phyloP scores from a whole-genome alignment of 64 coral and sea anemone species.

The Catalaphyllia jardinei region DNA sequence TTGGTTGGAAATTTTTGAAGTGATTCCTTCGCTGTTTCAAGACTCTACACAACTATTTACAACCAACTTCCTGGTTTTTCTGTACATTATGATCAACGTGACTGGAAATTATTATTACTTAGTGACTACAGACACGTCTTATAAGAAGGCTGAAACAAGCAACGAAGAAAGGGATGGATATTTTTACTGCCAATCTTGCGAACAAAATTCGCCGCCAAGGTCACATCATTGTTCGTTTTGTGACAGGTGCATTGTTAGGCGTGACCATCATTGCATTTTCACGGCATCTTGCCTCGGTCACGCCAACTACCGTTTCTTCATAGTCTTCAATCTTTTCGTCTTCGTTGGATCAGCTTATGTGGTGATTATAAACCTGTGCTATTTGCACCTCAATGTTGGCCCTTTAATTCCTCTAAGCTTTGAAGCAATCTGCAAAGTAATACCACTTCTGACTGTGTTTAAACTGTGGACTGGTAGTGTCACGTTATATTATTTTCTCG shows the following conservation, averaged over 20 bases:
- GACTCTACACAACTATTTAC: constrained; percentile 9
- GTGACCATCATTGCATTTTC: constrained; percentile 91
- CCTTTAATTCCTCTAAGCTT: constrained; percentile 76
- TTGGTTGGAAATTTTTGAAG: constrained; percentile 52
- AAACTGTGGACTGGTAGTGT: constrained; percentile 80
- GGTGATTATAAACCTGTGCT: constrained; percentile 65
- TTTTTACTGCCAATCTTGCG: constrained; percentile 86
- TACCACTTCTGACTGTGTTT: constrained; percentile 79
- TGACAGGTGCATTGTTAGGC: constrained; percentile 67
- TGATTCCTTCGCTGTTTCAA: constrained; percentile 66
- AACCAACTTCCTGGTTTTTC: constrained; percentile 30
- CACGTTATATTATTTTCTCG: constrained; percentile 55
- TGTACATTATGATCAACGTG: constrained; percentile 62
- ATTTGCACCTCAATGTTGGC: constrained; percentile 54
- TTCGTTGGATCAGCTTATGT: constrained; percentile 52
- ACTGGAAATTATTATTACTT: constrained; percentile 72
- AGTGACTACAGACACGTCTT: constrained; percentile 70
- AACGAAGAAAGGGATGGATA: constrained; percentile 38
- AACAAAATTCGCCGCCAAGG: constrained; percentile 84
- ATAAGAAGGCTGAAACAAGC: constrained; percentile 14
- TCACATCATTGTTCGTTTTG: constrained; percentile 84
- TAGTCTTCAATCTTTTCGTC: constrained; percentile 72
- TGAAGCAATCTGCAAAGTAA: constrained; percentile 69
- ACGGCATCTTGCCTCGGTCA: constrained; percentile 78
- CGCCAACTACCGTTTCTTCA: constrained; percentile 73